Percentiles rank a stretch among this genome's conserved stretches.
These are phyloP conservation scores for Crotalus helleri DNA, from an alignment of 2,113 vertebrate genomes.

Conservation along the genomic window DNA sequence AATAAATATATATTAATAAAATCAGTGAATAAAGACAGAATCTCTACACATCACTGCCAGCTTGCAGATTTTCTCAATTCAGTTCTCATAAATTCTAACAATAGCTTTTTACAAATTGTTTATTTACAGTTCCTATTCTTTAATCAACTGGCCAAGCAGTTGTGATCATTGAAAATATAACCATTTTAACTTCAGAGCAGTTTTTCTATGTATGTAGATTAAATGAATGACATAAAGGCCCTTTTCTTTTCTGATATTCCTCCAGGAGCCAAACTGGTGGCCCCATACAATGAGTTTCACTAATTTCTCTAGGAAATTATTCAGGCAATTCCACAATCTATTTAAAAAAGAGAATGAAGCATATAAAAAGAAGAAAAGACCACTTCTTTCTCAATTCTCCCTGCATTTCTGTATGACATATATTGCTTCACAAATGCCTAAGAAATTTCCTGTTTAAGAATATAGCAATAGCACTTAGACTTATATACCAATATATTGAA, in stretches of 20 bases:
- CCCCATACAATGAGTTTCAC: slow-evolving; percentile 17
- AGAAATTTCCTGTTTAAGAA: slow-evolving; percentile 5
- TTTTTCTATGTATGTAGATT: not conserved
- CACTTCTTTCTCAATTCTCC: not conserved
- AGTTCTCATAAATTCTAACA: not conserved
- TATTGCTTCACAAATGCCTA: not conserved
- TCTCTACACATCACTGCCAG: not conserved
- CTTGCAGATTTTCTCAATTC: not conserved
- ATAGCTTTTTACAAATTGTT: not conserved
- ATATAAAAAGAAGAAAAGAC: not conserved
- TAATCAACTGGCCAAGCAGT: not conserved
- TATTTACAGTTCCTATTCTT: not conserved
- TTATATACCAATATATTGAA: not conserved
- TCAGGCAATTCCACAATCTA: not conserved
- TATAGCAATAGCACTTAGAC: not conserved
- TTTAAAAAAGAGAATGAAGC: not conserved
- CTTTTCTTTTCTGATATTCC: slow-evolving; percentile 11
- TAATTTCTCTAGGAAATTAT: slow-evolving; percentile 16
- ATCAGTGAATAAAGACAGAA: not conserved
- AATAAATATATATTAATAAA: not conserved
- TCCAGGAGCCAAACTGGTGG: not conserved
- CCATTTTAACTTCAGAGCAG: not conserved
- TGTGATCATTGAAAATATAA: not conserved
- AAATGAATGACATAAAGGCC: not conserved
- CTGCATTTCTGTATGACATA: not conserved